Base-by-base conservation (phyloP, 2,797 vertebrate species). In the Bufotes viridis region DNA sequence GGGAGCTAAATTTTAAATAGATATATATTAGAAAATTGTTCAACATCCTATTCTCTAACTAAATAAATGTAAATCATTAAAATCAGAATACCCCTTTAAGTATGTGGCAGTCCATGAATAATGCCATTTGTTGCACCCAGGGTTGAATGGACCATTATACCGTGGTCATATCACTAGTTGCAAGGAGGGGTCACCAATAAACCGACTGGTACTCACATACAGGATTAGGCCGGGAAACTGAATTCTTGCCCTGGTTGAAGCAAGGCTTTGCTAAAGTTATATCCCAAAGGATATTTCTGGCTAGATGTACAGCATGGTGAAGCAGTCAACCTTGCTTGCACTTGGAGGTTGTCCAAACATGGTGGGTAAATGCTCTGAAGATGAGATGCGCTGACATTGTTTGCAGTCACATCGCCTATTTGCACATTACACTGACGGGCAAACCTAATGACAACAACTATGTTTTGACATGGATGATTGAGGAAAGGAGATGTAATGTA, bases 361-460 rank as follows among this genome's bases (percentile, higher is more conserved):
- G n/a, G 58, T 58, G 24, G 65, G 7, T 58, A 34, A 57, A 72
- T 22, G 10, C 13, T 72, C 57, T 74, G 65, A 72, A 9, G 63
- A 34, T 83, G 42, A 53, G 51, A 67, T 9, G 63, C 9, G 12
- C 42, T 67, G 67, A 22, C 67, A 58, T 34, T 57, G 26, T 72
- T 22, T 83, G 24, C 26, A 58, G 18, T 80, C 82, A 22, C 26
- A 80, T 80, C 26, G 20, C 34, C 80, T 67, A 61, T 76, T n/a
- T 84, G 55, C 55, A 75, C 70, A 75, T 74, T 51, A 74, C 17
- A 1, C 67, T 57, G 81, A 13, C 82, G 24, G 55, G 69, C 49
- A 26, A 61, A 49, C 10, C 74, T 53, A 9, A 82, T n/a, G 60
- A 81, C 14, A 82, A 67, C 13, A 29, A 61, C 57, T 51, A 29